phyloP scores from a whole-genome alignment of 2,113 vertebrate species.

The Phyllostomus discolor region DNA sequence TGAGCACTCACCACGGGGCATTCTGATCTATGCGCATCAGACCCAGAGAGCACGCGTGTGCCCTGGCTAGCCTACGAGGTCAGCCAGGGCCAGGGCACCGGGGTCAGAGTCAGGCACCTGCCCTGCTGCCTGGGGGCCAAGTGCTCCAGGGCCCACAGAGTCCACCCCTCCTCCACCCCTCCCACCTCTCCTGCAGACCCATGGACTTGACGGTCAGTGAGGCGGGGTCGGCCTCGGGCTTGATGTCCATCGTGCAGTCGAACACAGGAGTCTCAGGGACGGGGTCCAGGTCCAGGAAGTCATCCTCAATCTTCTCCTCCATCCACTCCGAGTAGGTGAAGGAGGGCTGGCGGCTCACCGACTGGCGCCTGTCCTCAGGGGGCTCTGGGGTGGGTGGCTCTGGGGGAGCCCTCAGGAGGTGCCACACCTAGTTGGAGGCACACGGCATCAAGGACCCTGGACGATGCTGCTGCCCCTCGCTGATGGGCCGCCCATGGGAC shows the following conservation, averaged over 20 bases:
- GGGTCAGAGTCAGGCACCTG: neutral
- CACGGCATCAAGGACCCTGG: neutral
- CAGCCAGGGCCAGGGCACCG: neutral
- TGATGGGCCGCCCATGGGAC: neutral
- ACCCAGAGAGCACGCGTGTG: neutral
- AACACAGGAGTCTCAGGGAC: conserved; percentile 94
- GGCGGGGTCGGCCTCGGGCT: conserved; percentile 87
- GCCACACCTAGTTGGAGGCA: conserved; percentile 80
- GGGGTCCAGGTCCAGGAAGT: conserved; percentile 90
- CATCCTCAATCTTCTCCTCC: conserved; percentile 85
- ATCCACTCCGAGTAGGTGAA: conserved; percentile 99
- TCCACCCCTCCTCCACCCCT: conserved; percentile 23
- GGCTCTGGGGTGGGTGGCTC: conserved; percentile 67
- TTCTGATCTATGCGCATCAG: neutral
- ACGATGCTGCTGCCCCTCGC: neutral
- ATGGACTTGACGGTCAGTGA: conserved; percentile 93
- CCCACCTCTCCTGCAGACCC: conserved; percentile 97
- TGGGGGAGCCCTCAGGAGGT: conserved; percentile 77
- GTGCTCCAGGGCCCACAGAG: neutral
- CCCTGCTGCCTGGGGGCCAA: neutral
- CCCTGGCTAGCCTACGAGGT: neutral
- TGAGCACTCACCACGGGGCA: neutral
- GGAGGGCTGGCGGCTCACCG: conserved; percentile 96
- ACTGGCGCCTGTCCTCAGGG: conserved; percentile 92
- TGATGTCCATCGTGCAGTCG: conserved; percentile 89